Evolutionary conservation across 2,113 vertebrate species (phyloP).

Genomic region (Leucopsar rothschildi): DNA sequence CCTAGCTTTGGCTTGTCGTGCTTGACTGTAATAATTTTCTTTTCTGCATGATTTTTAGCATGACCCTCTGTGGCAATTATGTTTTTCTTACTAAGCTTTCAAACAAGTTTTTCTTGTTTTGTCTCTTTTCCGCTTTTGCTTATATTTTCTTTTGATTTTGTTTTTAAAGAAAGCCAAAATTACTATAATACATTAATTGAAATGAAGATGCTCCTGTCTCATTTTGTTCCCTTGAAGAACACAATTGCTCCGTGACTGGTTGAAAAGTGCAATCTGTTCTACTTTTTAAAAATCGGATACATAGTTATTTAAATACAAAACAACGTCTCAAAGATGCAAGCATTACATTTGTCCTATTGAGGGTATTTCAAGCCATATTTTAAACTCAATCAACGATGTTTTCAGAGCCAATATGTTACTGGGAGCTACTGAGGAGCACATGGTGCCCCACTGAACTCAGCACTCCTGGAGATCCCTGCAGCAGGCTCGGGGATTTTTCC

Average conservation of each 20-base stretch:
- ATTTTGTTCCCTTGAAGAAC: not conserved
- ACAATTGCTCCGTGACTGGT: not conserved
- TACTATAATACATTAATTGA: not conserved
- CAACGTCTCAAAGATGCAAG: no score
- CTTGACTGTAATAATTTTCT: not conserved
- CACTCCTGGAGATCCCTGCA: not conserved
- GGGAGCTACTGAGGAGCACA: no score
- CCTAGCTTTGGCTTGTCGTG: not conserved
- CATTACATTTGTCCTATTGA: no score
- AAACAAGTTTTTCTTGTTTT: not conserved
- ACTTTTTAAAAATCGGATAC: not conserved
- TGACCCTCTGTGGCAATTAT: not conserved
- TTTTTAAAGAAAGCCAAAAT: not conserved
- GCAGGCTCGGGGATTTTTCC: not conserved
- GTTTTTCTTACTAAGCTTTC: not conserved
- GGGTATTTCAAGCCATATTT: no score
- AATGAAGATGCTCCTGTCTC: not conserved
- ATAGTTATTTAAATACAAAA: not conserved
- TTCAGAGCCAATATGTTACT: no score
- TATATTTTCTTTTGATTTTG: not conserved
- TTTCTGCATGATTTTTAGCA: not conserved
- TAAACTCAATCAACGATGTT: no score
- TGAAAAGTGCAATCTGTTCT: not conserved
- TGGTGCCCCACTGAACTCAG: no score
- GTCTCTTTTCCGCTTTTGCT: not conserved